Base-by-base conservation (phyloP, 2,888 invertebrate genomes). In the Synergus japonicus region DNA sequence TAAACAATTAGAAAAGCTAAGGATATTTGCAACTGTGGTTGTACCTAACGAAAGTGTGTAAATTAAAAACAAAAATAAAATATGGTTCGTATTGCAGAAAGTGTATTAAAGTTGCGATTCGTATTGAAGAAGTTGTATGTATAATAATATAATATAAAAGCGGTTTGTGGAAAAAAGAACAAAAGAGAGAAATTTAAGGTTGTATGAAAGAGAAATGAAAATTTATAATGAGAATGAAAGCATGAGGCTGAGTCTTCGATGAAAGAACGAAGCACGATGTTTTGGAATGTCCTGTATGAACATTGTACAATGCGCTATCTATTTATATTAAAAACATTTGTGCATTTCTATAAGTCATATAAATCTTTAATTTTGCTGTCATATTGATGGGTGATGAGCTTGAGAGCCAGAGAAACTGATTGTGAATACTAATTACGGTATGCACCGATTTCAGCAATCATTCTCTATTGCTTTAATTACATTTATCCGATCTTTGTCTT, bases 271-370 rank as follows among this genome's bases (percentile, higher is more conserved):
- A 73, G 73, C 9, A 46, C 10, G 13, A 46, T 46, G 7, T 18
- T 60, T 12, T 82, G 82, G 81, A 79, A 82, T 82, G 82, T 82
- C 81, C 81, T 84, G 84, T 83, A 82, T 63, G 54, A 54, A 54
- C 49, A 73, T 81, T 81, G 81, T 73, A 54, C 49, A 73, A 81
- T 81, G 81, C 80, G 81, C 82, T 81, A 84, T 80, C 77, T 78
- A 77, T 82, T 82, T 80, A 81, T 83, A 82, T 83, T 84, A 79
- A 78, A 80, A 84, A 79, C 73, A 77, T 82, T 81, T 79, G 81
- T 81, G 73, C 73, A 78, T 83, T 73, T 73, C 54, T 54, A 73
- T 37, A 73, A 37, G 49, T 73, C 73, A 69, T 15, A 49, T 49
- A 29, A 22, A 69, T 37, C 49, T 46, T 73, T 41, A 54, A 54